Base-by-base conservation (phyloP, 2,888 invertebrate genomes). In the Liposcelis brunnea region DNA sequence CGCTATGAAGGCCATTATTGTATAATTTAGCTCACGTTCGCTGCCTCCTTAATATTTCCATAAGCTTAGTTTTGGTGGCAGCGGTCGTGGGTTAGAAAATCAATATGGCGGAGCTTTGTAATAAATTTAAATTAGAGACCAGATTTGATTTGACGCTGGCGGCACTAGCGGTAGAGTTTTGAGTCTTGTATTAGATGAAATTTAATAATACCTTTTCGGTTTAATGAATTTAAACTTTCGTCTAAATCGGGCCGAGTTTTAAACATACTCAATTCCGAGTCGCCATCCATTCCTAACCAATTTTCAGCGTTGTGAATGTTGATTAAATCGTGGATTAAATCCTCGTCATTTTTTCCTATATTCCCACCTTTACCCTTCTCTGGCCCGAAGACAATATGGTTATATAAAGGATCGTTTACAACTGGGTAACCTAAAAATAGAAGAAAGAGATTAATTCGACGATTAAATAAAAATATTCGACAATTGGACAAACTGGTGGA, bases 341-440 rank as follows among this genome's bases (percentile, higher is more conserved):
- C 78, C 55, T 93, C 90, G 58, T 90, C 87, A 0, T 81, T 74
- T 65, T 91, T 90, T 32, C 86, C 90, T 51, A 84, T 80, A 55
- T 85, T 81, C 1, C 87, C 91, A 1, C 80, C 80, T 58, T 84
- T 84, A 2, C 95, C 94, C 55, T 90, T 86, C 46, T 81, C 70
- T 0, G 91, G 91, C 0, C 98, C 98, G 64, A 97, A 98, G 1
- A 90, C 91, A 2, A 80, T 77, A 63, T 90, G 89, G 64, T 97
- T 98, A 70, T 99, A 98, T 2, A 98, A 68, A 0, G 91, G 90
- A 63, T 98, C 98, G 61, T 97, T 97, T 6, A 93, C 82, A 45
- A 98, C 97, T 11, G 98, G 98, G 66, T 83, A 89, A 35, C 97
- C 91, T 86, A 60, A 42, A 58, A 50, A 12, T 12, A 19, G 3